Conservation (phyloP, 2,888 invertebrate genomes). For the Idaea straminata region DNA sequence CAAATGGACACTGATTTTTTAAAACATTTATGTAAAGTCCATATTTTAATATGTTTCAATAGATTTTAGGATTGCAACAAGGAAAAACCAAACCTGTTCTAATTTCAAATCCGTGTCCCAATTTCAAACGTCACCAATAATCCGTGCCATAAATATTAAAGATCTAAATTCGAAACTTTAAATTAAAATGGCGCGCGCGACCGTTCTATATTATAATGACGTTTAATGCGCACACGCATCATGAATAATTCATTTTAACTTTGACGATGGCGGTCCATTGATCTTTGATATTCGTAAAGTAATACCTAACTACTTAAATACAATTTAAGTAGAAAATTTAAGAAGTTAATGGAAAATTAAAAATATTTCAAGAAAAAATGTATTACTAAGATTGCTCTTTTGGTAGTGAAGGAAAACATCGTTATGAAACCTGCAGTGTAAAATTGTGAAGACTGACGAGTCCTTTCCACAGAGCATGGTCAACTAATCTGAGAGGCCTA, state of each 20-base stretch:
- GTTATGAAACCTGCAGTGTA: too few species aligned
- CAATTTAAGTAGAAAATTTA: neutral
- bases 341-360: neutral
- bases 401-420: too few species aligned
- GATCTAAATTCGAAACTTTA: constrained; percentile 7
- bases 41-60: too few species aligned
- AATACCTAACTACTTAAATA: neutral
- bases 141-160: neutral
- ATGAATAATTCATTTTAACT: constrained; percentile 47
- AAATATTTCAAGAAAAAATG: neutral
- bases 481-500: too few species aligned
- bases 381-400: too few species aligned
- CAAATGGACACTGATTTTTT: neutral
- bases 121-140: neutral
- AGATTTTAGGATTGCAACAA: too few species aligned
- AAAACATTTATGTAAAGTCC: neutral
- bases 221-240: constrained; percentile 43
- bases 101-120: neutral
- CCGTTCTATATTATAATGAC: constrained; percentile 45
- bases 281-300: constrained; percentile 1
- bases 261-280: neutral
- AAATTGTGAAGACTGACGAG: too few species aligned
- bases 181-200: constrained; percentile 19
- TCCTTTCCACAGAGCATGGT: too few species aligned
- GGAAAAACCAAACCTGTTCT: neutral